Evolutionary conservation across 2,113 vertebrate species (phyloP), one percentile per base, ranked within the genome.

Genomic region (Sphaerodactylus townsendi): DNA sequence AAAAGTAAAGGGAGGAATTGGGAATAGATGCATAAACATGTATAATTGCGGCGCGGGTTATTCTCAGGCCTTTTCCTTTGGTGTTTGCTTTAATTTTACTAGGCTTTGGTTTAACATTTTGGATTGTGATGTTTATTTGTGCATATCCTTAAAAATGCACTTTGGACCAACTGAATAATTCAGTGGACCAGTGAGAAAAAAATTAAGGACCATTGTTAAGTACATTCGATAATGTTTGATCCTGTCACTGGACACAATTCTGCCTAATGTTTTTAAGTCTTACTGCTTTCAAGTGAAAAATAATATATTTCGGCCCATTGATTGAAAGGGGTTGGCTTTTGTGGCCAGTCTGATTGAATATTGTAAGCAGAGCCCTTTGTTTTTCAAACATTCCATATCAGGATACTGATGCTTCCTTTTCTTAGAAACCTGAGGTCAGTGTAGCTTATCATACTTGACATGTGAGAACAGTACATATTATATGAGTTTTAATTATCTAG

Each of bases 371-470:
- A 68, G 15, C 8, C 44, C n/a, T n/a, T 48, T 10, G 4, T 79
- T 13, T 4, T 64, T 84, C 33, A 56, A 19, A 69, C 90, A 79
- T 82, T 17, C 84, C 13, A 10, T 5, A 3, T 33, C 79, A 17
- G 5, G 83, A 59, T 70, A 72, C 1, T 25, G 44, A 25, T 39
- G 77, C 72, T 75, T 90, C 59, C 70, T 41, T 82, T 79, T 83
- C 92, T 81, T 77, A 25, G 68, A 84, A 82, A 86, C 86, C 37
- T 41, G 14, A 81, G 82, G 79, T 4, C 23, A 41, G 14, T 75
- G 39, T 41, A 76, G 76, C 2, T 69, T 85, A 65, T 50, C n/a
- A 77, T 1, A 33, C n/a, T 72, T 89, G 68, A 41, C 23, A 15
- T 25, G 14, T 65, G 28, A 19, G 2, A 25, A 7, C 69, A 41